phyloP scores from a whole-genome alignment of 92 coral and sea anemone genomes.

The Siderastrea radians region DNA sequence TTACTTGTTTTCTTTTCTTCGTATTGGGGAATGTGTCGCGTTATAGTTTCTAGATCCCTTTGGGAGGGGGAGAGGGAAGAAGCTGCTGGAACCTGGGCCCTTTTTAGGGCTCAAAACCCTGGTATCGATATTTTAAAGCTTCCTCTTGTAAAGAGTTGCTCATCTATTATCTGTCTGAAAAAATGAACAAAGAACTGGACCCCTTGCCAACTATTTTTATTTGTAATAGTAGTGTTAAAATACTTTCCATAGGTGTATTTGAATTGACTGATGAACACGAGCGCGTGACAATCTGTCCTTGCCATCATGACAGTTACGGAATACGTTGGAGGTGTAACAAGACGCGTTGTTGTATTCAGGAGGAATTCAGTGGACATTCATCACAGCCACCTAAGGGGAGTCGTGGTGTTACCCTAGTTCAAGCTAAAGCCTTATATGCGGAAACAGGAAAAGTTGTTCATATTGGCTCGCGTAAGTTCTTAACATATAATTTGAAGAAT shows the following conservation, averaged over 20 bases:
- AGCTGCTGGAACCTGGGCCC: too few relatives aligned
- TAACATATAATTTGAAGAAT: not conserved
- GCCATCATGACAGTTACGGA: slow-evolving; percentile 3
- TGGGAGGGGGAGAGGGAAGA: too few relatives aligned
- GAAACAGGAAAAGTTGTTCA: not conserved
- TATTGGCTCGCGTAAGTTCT: not conserved
- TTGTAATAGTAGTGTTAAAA: not conserved
- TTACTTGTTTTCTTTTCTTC: not conserved
- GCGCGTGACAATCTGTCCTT: slow-evolving; percentile 17
- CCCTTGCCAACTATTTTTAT: not conserved
- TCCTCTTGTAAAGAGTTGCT: too few relatives aligned
- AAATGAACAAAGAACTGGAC: not conserved
- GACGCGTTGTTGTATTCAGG: not conserved
- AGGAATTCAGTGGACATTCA: not conserved
- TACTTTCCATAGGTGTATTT: slow-evolving; percentile 6
- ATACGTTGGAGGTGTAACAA: not conserved
- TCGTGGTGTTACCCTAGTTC: not conserved
- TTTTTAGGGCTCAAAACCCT: too few relatives aligned
- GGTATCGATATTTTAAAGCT: too few relatives aligned
- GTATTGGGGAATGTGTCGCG: too few relatives aligned
- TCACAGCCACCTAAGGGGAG: not conserved
- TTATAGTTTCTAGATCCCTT: too few relatives aligned
- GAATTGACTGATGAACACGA: not conserved
- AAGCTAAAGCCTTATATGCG: not conserved
- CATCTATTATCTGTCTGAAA: not conserved